A percentile compares a stretch with the other conserved stretches of the same genome.
Evolutionary conservation across 2,888 invertebrate species (phyloP).

Genomic region (Troides aeacus): DNA sequence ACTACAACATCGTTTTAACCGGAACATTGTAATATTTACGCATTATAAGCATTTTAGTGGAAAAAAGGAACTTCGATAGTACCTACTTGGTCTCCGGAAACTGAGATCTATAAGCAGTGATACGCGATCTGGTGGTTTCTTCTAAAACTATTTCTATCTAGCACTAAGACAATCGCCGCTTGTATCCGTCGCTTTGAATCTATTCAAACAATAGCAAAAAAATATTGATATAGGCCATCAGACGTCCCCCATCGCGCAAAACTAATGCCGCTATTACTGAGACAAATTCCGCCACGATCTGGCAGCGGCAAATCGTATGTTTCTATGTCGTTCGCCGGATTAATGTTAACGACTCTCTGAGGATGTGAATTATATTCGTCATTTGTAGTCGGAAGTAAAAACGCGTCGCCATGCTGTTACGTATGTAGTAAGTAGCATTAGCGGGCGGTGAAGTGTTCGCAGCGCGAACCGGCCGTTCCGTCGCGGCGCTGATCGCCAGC

Average conservation of each 20-base stretch:
- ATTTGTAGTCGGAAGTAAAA: conserved; percentile 17
- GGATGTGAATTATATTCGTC: conserved; percentile 23
- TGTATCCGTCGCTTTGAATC: background rate
- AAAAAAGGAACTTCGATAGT: too few species aligned
- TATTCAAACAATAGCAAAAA: conserved; percentile 37
- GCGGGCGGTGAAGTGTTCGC: background rate
- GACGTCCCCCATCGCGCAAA: conserved; percentile 31
- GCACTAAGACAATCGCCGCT: too few species aligned
- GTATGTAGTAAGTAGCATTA: background rate
- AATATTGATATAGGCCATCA: conserved; percentile 39
- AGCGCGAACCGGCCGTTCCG: too few species aligned
- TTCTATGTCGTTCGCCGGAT: conserved; percentile 49
- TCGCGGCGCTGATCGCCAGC: too few species aligned
- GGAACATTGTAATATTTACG: too few species aligned
- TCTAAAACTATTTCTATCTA: too few species aligned
- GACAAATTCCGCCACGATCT: conserved; percentile 48
- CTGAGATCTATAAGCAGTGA: too few species aligned
- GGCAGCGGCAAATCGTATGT: conserved; percentile 44
- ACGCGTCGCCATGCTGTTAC: background rate
- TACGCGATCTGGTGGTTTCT: too few species aligned
- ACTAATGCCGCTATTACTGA: conserved; percentile 50
- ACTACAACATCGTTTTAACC: too few species aligned
- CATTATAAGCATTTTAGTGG: too few species aligned
- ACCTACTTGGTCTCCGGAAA: too few species aligned
- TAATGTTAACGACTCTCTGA: conserved; percentile 46